A percentile compares a stretch with the other conserved stretches of the same genome.
Conservation (phyloP, 2,113 vertebrate genomes). For the Corythornis madagascariensis region DNA sequence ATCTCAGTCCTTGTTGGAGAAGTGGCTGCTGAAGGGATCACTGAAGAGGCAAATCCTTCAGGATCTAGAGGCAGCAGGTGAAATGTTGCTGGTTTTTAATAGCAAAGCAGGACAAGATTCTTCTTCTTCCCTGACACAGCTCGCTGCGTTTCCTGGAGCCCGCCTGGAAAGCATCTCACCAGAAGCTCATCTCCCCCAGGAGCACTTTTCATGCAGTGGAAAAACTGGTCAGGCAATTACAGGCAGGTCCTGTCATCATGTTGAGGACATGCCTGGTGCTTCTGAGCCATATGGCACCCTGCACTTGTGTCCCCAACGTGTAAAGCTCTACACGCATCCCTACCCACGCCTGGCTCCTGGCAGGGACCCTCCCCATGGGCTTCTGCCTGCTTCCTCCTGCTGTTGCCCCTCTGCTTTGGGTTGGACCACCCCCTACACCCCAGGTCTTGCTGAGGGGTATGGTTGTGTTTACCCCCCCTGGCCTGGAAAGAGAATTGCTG, state of each 20-base stretch:
- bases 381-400: background rate
- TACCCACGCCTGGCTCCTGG: background rate
- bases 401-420: background rate
- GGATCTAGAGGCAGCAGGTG: background rate
- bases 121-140: background rate
- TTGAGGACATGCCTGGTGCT: background rate
- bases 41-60: background rate
- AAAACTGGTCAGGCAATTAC: background rate
- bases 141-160: background rate
- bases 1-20: background rate
- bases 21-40: background rate
- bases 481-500: background rate
- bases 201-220: background rate
- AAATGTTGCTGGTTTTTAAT: background rate
- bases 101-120: background rate
- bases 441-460: background rate
- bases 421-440: background rate
- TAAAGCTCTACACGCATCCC: background rate
- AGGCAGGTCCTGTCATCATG: background rate
- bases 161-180: background rate
- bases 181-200: background rate
- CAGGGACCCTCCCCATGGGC: background rate
- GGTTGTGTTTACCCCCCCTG: background rate
- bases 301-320: background rate
- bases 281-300: conserved; percentile 10